Evolutionary conservation across 2,113 vertebrate genomes (phyloP).

Genomic region (Rana temporaria): DNA sequence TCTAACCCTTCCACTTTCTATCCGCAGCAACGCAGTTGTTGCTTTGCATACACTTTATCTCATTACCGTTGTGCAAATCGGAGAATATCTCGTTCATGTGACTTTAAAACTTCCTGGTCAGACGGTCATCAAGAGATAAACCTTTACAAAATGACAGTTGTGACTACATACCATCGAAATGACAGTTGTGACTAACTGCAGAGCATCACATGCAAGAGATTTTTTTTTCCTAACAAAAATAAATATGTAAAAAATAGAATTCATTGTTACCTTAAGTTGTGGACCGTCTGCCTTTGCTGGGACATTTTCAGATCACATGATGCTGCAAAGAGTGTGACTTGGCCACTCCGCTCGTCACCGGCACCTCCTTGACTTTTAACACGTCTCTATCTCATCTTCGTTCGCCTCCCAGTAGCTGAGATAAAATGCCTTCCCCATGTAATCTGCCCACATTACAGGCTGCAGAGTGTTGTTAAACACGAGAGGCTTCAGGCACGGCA

Average conservation of each 20-base stretch:
- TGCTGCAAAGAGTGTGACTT: conserved; percentile 50
- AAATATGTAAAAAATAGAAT: neutral
- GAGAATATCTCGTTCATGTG: too few species aligned
- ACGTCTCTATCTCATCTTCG: conserved; percentile 65
- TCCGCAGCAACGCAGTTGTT: too few species aligned
- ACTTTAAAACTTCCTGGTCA: too few species aligned
- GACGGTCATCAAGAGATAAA: too few species aligned
- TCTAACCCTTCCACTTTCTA: too few species aligned
- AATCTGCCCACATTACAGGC: conserved; percentile 58
- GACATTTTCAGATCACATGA: conserved; percentile 10
- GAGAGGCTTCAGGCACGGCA: conserved; percentile 37
- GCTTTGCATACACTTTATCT: too few species aligned
- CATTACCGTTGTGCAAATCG: too few species aligned
- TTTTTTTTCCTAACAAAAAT: too few species aligned
- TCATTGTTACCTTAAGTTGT: conserved; percentile 9
- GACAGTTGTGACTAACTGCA: too few species aligned
- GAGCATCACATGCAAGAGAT: too few species aligned
- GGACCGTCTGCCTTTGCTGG: neutral
- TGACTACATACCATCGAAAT: too few species aligned
- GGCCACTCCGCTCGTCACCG: conserved; percentile 63
- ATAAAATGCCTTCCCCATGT: conserved; percentile 72
- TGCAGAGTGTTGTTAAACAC: conserved; percentile 29
- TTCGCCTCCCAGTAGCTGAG: conserved; percentile 61
- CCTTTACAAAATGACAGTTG: too few species aligned
- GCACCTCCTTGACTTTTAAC: conserved; percentile 73